These are phyloP conservation scores for Ranitomeya imitator DNA, from an alignment of 2,113 vertebrate genomes.

Conservation along the genomic window DNA sequence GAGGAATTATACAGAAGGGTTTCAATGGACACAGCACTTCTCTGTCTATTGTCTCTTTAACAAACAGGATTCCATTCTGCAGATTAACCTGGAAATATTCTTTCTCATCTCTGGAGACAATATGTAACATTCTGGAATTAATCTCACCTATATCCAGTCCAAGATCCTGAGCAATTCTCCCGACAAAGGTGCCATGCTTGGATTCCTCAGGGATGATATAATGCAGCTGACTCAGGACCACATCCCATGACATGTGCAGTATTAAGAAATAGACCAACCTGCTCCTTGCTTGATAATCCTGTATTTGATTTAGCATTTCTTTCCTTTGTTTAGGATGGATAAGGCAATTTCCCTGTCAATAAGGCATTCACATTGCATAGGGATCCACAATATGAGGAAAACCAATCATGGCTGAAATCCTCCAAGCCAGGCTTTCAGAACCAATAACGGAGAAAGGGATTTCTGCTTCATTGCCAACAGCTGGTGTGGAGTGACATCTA, in stretches of 20 bases:
- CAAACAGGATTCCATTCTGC: slow-evolving; percentile 22
- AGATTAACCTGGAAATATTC: slow-evolving; percentile 13
- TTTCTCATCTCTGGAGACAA: slow-evolving; percentile 10
- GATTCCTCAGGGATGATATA: slow-evolving; percentile 12
- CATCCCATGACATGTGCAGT: neutral
- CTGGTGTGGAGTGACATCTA: slow-evolving; percentile 32
- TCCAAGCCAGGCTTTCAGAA: slow-evolving; percentile 64
- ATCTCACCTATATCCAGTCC: slow-evolving; percentile 25
- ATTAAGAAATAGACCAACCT: neutral
- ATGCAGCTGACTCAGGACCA: slow-evolving; percentile 7
- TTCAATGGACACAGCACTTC: neutral
- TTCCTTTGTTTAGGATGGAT: slow-evolving; percentile 19
- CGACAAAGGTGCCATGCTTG: slow-evolving; percentile 11
- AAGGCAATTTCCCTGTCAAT: slow-evolving; percentile 59
- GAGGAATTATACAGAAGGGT: slow-evolving; percentile 7
- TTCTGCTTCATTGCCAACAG: neutral
- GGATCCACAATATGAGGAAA: neutral
- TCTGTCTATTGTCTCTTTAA: slow-evolving; percentile 5
- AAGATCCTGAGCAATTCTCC: slow-evolving; percentile 12
- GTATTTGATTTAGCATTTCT: neutral
- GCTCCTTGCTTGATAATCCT: neutral
- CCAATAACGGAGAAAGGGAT: slow-evolving; percentile 55
- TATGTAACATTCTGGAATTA: slow-evolving; percentile 2
- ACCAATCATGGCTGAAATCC: slow-evolving; percentile 3
- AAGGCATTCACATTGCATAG: neutral